Evolutionary conservation across 1,140 invertebrate species (phyloP).

Genomic region (Drosophila nigrodunni): DNA sequence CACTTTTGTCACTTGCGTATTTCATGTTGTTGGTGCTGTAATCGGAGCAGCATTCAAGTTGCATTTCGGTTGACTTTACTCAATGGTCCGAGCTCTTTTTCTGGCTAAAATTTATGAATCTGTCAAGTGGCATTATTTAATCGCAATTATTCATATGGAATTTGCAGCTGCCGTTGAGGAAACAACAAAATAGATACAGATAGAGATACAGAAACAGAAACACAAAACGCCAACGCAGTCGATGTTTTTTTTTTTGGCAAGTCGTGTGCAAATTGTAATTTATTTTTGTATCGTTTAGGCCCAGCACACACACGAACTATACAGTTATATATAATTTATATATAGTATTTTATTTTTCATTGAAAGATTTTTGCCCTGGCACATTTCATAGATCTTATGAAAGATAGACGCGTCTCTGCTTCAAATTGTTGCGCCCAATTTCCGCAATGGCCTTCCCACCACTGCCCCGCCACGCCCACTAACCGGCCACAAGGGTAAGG

Average conservation of each 20-base stretch:
- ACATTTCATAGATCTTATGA: conserved; percentile 33
- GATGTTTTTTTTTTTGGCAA: conserved; percentile 36
- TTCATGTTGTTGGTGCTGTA: conserved; percentile 12
- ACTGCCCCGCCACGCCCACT: background rate
- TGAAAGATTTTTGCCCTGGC: conserved; percentile 37
- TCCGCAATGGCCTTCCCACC: conserved; percentile 35
- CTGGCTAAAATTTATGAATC: conserved; percentile 16
- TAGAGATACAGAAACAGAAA: background rate
- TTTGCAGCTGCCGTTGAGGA: conserved; percentile 46
- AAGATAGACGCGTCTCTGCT: conserved; percentile 8
- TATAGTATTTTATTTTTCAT: conserved; percentile 38
- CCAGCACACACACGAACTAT: conserved; percentile 10
- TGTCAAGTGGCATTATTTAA: conserved; percentile 51
- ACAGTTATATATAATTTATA: conserved; percentile 9
- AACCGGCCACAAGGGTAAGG: conserved; percentile 49
- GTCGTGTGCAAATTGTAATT: conserved; percentile 59
- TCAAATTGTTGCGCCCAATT: conserved; percentile 35
- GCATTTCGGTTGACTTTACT: conserved; percentile 27
- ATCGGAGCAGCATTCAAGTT: conserved; percentile 40
- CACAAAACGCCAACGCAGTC: conserved; percentile 34
- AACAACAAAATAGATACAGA: background rate
- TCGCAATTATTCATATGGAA: conserved; percentile 51
- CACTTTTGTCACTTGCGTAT: conserved; percentile 7
- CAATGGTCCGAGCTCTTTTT: conserved; percentile 1
- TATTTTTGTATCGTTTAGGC: conserved; percentile 47